Percentiles rank a stretch among this genome's conserved stretches.
These are phyloP conservation scores for Chorisops tibialis DNA, from an alignment of 2,888 invertebrate species.

Conservation along the genomic window DNA sequence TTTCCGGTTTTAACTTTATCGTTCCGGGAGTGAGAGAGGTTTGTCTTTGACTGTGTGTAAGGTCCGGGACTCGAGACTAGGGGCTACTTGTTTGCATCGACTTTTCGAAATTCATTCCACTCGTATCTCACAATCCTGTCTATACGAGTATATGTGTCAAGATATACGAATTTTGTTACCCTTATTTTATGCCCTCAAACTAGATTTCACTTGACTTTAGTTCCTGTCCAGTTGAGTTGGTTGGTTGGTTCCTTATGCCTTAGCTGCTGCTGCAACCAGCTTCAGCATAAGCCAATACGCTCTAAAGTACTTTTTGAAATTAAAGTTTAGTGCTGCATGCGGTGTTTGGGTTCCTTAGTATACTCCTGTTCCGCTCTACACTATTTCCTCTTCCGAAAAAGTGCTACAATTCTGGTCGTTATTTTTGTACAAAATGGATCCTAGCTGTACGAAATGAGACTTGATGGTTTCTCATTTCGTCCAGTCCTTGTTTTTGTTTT, in stretches of 20 bases:
- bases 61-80: background rate
- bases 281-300: background rate
- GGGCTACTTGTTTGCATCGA: background rate
- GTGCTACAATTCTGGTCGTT: too few relatives aligned
- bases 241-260: background rate
- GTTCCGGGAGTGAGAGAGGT: background rate
- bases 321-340: constrained; percentile 17
- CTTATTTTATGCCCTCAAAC: background rate
- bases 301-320: constrained; percentile 19
- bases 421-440: too few relatives aligned
- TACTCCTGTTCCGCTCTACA: too few relatives aligned
- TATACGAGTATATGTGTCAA: too few relatives aligned
- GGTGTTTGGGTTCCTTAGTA: background rate
- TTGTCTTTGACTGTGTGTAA: background rate
- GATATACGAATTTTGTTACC: background rate
- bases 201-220: constrained; percentile 15
- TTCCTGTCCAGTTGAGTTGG: background rate
- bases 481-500: too few relatives aligned
- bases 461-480: too few relatives aligned
- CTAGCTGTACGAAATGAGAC: too few relatives aligned
- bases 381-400: too few relatives aligned
- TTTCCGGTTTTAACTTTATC: constrained; percentile 20
- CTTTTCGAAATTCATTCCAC: background rate
- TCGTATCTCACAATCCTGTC: too few relatives aligned
- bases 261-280: background rate